Evolutionary conservation across 2,888 invertebrate species (phyloP).

Genomic region (Lagria hirta): DNA sequence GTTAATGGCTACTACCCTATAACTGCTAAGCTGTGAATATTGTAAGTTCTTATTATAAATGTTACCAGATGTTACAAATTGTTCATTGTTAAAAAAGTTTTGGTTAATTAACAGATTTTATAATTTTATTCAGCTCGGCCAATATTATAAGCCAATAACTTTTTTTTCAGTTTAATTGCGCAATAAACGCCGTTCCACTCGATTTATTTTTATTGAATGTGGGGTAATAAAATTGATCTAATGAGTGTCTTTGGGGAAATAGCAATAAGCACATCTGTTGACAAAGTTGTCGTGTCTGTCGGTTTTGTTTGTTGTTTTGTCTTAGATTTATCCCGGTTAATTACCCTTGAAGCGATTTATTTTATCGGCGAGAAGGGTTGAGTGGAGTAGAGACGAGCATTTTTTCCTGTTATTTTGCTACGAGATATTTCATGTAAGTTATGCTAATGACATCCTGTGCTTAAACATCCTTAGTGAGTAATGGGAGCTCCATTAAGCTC

Average conservation of each 20-base stretch:
- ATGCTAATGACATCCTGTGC: constrained; percentile 45
- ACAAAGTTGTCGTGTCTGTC: constrained; percentile 19
- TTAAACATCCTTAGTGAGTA: too few relatives aligned
- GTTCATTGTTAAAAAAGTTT: too few relatives aligned
- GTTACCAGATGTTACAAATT: too few relatives aligned
- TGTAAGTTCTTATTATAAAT: too few relatives aligned
- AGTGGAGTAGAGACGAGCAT: constrained; percentile 16
- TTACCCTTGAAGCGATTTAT: constrained; percentile 34
- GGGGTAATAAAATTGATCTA: constrained; percentile 33
- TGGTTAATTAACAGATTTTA: too few relatives aligned
- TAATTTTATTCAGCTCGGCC: too few relatives aligned
- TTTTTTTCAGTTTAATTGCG: too few relatives aligned
- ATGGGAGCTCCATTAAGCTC: too few relatives aligned
- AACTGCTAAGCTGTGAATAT: too few relatives aligned
- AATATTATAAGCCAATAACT: too few relatives aligned
- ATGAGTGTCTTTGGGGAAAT: constrained; percentile 29
- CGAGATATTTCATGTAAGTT: constrained; percentile 40
- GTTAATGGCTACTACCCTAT: too few relatives aligned
- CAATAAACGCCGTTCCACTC: too few relatives aligned
- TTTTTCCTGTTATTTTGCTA: constrained; percentile 29
- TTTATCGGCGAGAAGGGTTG: constrained; percentile 37
- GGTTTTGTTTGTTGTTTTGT: constrained; percentile 29
- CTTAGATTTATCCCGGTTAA: constrained; percentile 32
- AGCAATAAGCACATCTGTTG: constrained; percentile 34
- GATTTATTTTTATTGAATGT: constrained; percentile 14